Evolutionary conservation across 2,797 vertebrate genomes (phyloP), one percentile per base, ranked within the genome.

Genomic region (Dromococcyx pavoninus): DNA sequence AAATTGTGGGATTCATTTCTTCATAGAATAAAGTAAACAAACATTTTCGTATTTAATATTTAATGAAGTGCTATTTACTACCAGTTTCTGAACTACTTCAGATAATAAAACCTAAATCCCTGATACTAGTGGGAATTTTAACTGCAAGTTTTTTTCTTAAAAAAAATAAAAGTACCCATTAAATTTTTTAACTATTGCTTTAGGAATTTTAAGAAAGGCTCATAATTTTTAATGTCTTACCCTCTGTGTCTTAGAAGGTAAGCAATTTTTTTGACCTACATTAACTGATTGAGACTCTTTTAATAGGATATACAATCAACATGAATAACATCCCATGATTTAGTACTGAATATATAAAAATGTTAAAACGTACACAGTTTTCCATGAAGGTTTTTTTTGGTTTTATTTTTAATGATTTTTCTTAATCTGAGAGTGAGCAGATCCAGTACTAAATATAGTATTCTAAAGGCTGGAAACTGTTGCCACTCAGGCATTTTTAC

Each of bases 1-100:
- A 81, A 88, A 51, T 10, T 21, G 44, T 57, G 50, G 17, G 18
- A 66, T 71, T 76, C 39, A 84, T 92, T 86, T 67, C 72, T 67
- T 58, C 53, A 35, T 3, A 76, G 77, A 76, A 73, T 67, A 83
- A 91, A 41, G 48, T 87, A 91, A 94, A 88, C 70, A 94, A 95
- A 24, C 4, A 43, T 77, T 69, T 93, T 86, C n/a, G n/a, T 81
- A 66, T 88, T 94, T 91, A 79, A 93, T 93, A 24, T 80, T 93
- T 93, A 90, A 95, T 90, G 85, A 92, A 83, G 76, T 92, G 79
- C 9, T 88, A 71, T 92, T 95, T 95, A 88, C 70, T 82, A 77
- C 67, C 50, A 48, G 70, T 78, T 89, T 89, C 57, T 93, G 74
- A 89, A 81, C 70, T 24, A 79, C 33, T 91, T 95, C 64, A 84